Conservation (phyloP, 2,888 invertebrate genomes). For the Pandemis corylana region DNA sequence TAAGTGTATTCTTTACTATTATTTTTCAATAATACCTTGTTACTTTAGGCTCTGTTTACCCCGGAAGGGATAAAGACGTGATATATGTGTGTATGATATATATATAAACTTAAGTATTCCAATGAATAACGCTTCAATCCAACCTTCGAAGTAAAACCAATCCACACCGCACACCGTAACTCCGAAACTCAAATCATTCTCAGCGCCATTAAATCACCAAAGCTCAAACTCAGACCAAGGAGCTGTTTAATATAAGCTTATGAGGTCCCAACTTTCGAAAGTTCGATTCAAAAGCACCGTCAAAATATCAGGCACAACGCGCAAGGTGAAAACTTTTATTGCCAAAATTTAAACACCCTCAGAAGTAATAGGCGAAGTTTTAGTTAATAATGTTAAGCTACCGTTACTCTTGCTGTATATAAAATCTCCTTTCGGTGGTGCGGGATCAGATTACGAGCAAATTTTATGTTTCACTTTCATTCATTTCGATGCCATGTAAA, state of each 20-base stretch:
- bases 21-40: too few species aligned
- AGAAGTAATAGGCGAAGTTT: slow-evolving; percentile 73
- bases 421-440: too few species aligned
- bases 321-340: slow-evolving; percentile 66
- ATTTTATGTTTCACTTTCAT: too few species aligned
- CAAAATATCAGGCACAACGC: slow-evolving; percentile 71
- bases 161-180: neutral
- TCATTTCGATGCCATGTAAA: too few species aligned
- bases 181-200: slow-evolving; percentile 5
- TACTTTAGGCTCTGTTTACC: too few species aligned
- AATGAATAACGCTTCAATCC: too few species aligned
- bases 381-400: slow-evolving; percentile 25
- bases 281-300: slow-evolving; percentile 59
- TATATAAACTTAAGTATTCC: too few species aligned
- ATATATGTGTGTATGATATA: too few species aligned
- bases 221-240: slow-evolving; percentile 33
- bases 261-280: slow-evolving; percentile 51
- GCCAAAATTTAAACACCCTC: slow-evolving; percentile 73
- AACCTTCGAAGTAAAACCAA: neutral
- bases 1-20: too few species aligned
- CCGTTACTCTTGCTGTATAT: slow-evolving; percentile 22
- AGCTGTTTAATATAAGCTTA: slow-evolving; percentile 40
- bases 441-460: too few species aligned
- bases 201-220: slow-evolving; percentile 27
- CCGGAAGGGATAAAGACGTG: too few species aligned